These are phyloP conservation scores for Oreochromis mossambicus DNA, from an alignment of 2,797 vertebrate genomes.

Conservation along the genomic window DNA sequence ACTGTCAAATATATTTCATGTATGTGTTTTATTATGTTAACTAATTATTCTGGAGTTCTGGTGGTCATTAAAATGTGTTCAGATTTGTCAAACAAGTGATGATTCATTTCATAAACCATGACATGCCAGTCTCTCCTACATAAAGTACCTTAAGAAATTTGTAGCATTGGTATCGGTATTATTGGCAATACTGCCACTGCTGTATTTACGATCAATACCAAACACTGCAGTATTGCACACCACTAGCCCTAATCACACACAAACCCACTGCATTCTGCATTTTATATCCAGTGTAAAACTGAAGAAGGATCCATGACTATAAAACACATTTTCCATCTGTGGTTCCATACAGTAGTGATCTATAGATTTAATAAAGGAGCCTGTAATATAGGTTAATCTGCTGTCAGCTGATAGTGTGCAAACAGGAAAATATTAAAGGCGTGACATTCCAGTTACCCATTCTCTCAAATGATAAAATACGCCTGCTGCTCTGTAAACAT, in stretches of 20 bases:
- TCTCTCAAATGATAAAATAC: background rate
- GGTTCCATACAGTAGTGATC: background rate
- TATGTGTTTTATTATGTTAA: background rate
- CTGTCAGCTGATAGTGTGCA: background rate
- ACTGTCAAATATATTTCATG: background rate
- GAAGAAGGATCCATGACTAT: background rate
- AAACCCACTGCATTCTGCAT: background rate
- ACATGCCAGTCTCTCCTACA: background rate
- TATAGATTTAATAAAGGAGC: background rate
- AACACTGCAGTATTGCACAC: background rate
- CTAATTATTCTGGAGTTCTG: background rate
- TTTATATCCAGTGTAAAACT: background rate
- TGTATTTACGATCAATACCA: background rate
- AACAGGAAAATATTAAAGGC: background rate
- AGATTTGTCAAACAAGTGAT: background rate
- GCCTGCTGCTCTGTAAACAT: background rate
- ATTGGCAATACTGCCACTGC: background rate
- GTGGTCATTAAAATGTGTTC: background rate
- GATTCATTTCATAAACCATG: background rate
- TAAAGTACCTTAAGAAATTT: background rate
- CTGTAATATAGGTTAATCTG: background rate
- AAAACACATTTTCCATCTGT: background rate
- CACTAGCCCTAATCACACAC: background rate
- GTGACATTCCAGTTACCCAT: background rate
- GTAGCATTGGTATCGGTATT: background rate